Conservation (phyloP, 2,113 vertebrate genomes). For the Epinephelus fuscoguttatus region DNA sequence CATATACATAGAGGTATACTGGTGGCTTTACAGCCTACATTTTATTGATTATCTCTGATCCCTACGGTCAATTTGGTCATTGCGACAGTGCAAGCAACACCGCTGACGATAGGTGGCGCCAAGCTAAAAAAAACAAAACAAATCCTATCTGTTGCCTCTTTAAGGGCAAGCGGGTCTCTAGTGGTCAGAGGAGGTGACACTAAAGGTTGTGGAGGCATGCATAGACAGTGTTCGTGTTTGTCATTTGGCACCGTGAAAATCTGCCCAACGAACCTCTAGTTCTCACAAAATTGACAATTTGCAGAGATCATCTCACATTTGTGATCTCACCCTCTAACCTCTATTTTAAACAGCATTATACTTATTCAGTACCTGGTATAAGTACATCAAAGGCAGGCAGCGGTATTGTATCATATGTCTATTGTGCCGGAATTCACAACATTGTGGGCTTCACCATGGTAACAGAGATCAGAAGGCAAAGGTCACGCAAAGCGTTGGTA, state of each 20-base stretch:
- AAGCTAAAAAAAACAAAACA: too few relatives aligned
- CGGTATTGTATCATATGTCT: constrained; percentile 19
- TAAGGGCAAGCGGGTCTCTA: background rate
- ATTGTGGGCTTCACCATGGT: constrained; percentile 75
- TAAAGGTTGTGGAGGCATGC: background rate
- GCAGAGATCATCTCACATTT: background rate
- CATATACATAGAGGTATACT: too few relatives aligned
- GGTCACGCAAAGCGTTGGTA: constrained; percentile 69
- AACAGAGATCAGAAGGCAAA: constrained; percentile 77
- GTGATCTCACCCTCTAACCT: constrained; percentile 16
- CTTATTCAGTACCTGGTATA: constrained; percentile 10
- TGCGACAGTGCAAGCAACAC: too few relatives aligned
- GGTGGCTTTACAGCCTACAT: too few relatives aligned
- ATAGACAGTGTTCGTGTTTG: background rate
- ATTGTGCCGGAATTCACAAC: constrained; percentile 36
- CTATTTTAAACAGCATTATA: background rate
- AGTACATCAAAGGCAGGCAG: constrained; percentile 32
- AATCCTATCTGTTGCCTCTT: too few relatives aligned
- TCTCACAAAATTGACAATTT: constrained; percentile 5
- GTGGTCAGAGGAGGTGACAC: background rate
- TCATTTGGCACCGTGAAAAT: background rate
- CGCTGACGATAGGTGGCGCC: too few relatives aligned
- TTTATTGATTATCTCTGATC: too few relatives aligned
- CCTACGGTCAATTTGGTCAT: too few relatives aligned
- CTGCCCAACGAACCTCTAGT: background rate